Base-by-base conservation (phyloP, 64 coral and sea anemone genomes). In the Porites australiensis region DNA sequence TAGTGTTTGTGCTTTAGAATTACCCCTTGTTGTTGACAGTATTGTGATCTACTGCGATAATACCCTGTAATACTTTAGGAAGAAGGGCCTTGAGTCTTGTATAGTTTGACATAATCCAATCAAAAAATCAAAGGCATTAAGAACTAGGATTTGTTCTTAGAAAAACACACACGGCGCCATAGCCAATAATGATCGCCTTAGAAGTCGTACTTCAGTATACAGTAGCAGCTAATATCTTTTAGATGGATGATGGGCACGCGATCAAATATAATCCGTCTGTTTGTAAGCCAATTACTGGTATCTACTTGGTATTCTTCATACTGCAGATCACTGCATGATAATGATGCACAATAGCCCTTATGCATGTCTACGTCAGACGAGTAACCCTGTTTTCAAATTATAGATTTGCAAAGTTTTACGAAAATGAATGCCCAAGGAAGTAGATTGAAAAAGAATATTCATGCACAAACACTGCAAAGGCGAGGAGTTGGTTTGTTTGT, bases 141-240 rank as follows among this genome's bases (percentile, higher is more conserved):
- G 55, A 77, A n/a, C 16, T n/a, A 77, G 50, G 75, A 50, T 77
- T 77, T 22, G 7, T 23, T 6, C 49, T 77, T 44, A 54, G 8
- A 53, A 64, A 83, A 59, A 83, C 47, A 83, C 19, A 62, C 37
- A 82, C 16, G 81, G 81, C 81, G 81, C 81, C 81, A 83, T 50
- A 13, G 13, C 48, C 4, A 76, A 50, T 19, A 76, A 76, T 50
- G 3, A 76, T 76, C 73, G 73, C 45, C 47, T 76, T 76, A 57
- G 54, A 57, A 57, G 7, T 57, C 54, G 7, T 1, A 76, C 2
- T 76, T 76, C 43, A 37, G 27, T 51, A 76, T 76, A 51, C 73
- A 51, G 73, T 76, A 19, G 73, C 48, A 76, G 47, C 19, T 50
- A 76, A 76, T 18, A 76, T 49, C 15, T 13, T 50, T 50, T 14